Base-by-base conservation (phyloP, 2,113 vertebrate species). In the Archilochus colubris region DNA sequence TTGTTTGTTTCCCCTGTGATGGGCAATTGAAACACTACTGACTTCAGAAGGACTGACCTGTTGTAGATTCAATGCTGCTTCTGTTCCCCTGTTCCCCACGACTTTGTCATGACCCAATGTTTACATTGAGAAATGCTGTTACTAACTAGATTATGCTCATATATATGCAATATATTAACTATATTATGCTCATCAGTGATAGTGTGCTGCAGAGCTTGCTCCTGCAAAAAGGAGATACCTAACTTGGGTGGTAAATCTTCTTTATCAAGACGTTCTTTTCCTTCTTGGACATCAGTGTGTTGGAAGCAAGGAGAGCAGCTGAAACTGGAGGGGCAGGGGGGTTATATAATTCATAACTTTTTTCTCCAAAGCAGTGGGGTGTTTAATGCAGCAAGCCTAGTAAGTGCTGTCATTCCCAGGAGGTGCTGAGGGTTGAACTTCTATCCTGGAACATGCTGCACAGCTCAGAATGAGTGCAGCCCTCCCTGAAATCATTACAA, bases 41-140 rank as follows among this genome's bases (percentile, higher is more conserved):
- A 27, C 36, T 24, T 1, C 0, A 21, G 51, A 44, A 51, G 20
- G 28, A 24, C 6, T 33, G 54, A 7, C 17, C 17, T 16, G 0
- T 7, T 31, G 18, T 38, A 50, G 43, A 27, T 44, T 5, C 46
- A 27, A 14, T 78, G 61, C 53, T 88, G 12, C 24, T 64, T 59
- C 5, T 38, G 17, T 25, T 25, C 16, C 36, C 17, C 36, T 33
- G 17, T 25, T 25, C 16, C 36, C 17, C 36, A 7, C 31, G 14
- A 21, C 12, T 4, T 43, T 44, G 13, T 15, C 23, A 7, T 58
- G 82, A 69, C 7, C 24, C 13, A 14, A 38, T 36, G 6, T 25
- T 61, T 38, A 27, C 14, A 1, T 5, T 33, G 51, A 23, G 51
- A 27, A 43, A 30, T 18, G 48, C 48, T 30, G 10, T 57, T 46